Evolutionary conservation across 2,888 invertebrate genomes (phyloP), one percentile per base, ranked within the genome.

Genomic region (Cremastobaeus sp.): DNA sequence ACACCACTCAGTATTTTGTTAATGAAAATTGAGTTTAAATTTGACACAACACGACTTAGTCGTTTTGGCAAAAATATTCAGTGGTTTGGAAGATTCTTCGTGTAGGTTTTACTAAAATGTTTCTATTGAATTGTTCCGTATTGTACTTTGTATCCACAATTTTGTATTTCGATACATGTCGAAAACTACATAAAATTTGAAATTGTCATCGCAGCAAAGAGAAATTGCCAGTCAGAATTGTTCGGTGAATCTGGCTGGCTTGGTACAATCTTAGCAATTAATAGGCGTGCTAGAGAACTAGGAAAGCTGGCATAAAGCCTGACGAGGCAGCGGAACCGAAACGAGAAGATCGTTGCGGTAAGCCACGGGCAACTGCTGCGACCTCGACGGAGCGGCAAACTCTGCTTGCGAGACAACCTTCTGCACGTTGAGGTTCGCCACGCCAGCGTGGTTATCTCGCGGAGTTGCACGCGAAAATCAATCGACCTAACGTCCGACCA

Each of bases 301-400:
- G 15, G 25, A 50, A 34, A 60, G 39, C 68, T 39, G 9, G 64
- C 48, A 57, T 68, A 57, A 71, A 59, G 70, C 59, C 71, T 68
- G 62, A 54, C 71, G 62, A 57, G 39, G 74, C 69, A 71, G 21
- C 50, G 45, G 50, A 59, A 72, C 59, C 77, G 76, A 78, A 78
- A 81, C 78, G 79, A 75, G 78, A 79, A 79, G 79, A 82, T 81
- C 83, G 83, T 82, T 83, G 83, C 79, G 83, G 83, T 79, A 52
- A 79, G 76, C 83, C 83, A 81, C 85, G 83, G 83, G 84, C 85
- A 81, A 84, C 85, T 85, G 84, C 84, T 85, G 84, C 81, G 79
- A 84, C 82, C 83, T 79, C 81, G 78, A 80, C 71, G 76, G 76
- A 76, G 77, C 78, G 78, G 77, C 81, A 81, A 82, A 83, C 81